Evolutionary conservation across 2,888 invertebrate species (phyloP), one percentile per base, ranked within the genome.

Genomic region (Heliconius ethilla): DNA sequence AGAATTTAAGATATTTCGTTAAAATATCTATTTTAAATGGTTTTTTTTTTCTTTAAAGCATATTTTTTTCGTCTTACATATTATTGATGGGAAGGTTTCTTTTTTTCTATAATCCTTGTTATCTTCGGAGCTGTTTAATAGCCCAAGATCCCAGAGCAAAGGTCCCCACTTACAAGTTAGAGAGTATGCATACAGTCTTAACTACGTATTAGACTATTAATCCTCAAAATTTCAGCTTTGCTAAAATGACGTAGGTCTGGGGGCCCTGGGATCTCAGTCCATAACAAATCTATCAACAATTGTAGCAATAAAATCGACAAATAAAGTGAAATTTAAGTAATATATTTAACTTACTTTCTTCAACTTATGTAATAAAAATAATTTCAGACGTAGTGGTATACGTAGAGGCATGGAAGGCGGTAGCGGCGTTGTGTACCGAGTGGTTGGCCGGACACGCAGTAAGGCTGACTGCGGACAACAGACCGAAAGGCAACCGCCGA

Each of bases 351-450:
- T 62, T 62, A 1, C 6, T 25, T 15, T 27, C 7, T 51, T 75
- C 18, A 62, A 11, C 6, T 55, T 59, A 18, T 55, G n/a, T 33
- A n/a, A 29, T 73, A 2, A 59, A 66, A 45, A 74, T 22, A 45
- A 27, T 83, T 83, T 55, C 92, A 95, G 95, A 93, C 95, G 95
- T 90, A 91, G 93, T 91, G 89, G 95, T 87, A 89, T 95, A 89
- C 92, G 93, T 85, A 91, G 95, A 91, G 92, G 91, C 81, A 90
- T 94, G 95, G 92, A 95, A 94, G 95, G 95, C 85, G 93, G 95
- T 87, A 92, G 95, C 88, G 91, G 95, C 85, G 92, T 95, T 83
- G 94, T 93, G 15, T 94, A 94, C 86, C 88, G 94, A 82, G 92
- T 94, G 81, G 94, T 94, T 75, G 94, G 94, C 70, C 89, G 94